phyloP scores from a whole-genome alignment of 35 echinoderm and acorn worm genomes.

The Apostichopus parvimensis region DNA sequence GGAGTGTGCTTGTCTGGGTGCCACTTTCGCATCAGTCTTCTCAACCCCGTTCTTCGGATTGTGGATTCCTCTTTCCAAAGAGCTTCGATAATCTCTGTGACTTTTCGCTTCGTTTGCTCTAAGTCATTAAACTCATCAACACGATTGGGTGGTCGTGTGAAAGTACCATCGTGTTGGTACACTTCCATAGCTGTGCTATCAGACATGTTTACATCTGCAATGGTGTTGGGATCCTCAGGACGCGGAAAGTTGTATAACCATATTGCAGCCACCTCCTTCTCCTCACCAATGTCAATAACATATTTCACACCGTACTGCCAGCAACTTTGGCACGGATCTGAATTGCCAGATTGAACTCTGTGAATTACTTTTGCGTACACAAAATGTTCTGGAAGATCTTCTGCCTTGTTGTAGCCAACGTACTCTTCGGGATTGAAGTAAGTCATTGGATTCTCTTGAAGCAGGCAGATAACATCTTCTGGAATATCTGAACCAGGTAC shows the following conservation, averaged over 20 bases:
- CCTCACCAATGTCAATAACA: slow-evolving; percentile 8
- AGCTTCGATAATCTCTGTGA: neutral
- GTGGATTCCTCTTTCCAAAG: neutral
- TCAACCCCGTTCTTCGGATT: neutral
- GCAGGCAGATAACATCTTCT: slow-evolving; percentile 33
- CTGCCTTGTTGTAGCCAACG: slow-evolving; percentile 37
- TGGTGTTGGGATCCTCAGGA: neutral
- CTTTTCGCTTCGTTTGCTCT: neutral
- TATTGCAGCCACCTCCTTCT: slow-evolving; percentile 20
- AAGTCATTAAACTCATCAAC: slow-evolving; percentile 31
- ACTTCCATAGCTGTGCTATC: neutral
- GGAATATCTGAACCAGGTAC: neutral
- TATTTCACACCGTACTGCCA: neutral
- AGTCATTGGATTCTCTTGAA: slow-evolving; percentile 23
- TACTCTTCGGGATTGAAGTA: neutral
- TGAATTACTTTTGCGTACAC: slow-evolving; percentile 19
- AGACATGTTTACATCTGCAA: neutral
- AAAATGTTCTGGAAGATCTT: neutral
- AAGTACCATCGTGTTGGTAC: neutral
- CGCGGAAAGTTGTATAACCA: slow-evolving; percentile 27
- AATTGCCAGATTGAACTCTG: neutral
- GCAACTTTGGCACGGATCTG: neutral
- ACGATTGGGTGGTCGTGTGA: neutral
- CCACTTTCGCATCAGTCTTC: slow-evolving; percentile 30
- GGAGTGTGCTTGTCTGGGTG: slow-evolving; percentile 29